phyloP scores from a whole-genome alignment of 2,888 invertebrate species.

The Odontocolon sp. region DNA sequence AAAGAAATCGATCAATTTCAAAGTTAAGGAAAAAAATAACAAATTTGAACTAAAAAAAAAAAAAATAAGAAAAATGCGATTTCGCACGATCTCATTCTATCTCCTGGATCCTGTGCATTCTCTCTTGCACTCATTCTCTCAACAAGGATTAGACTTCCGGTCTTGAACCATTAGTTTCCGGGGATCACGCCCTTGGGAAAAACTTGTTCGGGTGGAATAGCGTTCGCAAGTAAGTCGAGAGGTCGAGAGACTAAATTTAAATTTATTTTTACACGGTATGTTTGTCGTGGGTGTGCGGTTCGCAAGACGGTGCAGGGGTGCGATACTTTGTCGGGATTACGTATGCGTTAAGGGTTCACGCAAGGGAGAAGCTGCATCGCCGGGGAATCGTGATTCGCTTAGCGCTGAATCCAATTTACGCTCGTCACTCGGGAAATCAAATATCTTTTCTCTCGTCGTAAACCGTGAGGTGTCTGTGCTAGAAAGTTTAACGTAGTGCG shows the following conservation, averaged over 20 bases:
- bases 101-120: not conserved
- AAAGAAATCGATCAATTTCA: not conserved
- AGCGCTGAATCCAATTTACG: slow-evolving; percentile 62
- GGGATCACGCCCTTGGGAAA: slow-evolving; percentile 44
- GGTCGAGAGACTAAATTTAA: slow-evolving; percentile 35
- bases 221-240: not conserved
- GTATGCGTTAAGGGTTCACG: slow-evolving; percentile 40
- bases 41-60: too few species aligned
- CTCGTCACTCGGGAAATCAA: slow-evolving; percentile 63
- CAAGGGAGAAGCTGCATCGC: slow-evolving; percentile 39
- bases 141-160: slow-evolving; percentile 26
- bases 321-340: slow-evolving; percentile 34
- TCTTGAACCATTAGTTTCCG: slow-evolving; percentile 30
- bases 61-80: not conserved
- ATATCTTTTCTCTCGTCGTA: slow-evolving; percentile 42
- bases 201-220: slow-evolving; percentile 29
- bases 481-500: slow-evolving; percentile 49
- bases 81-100: slow-evolving; percentile 3
- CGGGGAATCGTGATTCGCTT: slow-evolving; percentile 53
- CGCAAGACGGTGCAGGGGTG: not conserved
- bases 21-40: not conserved
- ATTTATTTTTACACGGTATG: slow-evolving; percentile 47
- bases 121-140: not conserved
- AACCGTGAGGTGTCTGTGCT: slow-evolving; percentile 7
- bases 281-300: not conserved